Base-by-base conservation (phyloP, 1,140 invertebrate species). In the Mya arenaria region DNA sequence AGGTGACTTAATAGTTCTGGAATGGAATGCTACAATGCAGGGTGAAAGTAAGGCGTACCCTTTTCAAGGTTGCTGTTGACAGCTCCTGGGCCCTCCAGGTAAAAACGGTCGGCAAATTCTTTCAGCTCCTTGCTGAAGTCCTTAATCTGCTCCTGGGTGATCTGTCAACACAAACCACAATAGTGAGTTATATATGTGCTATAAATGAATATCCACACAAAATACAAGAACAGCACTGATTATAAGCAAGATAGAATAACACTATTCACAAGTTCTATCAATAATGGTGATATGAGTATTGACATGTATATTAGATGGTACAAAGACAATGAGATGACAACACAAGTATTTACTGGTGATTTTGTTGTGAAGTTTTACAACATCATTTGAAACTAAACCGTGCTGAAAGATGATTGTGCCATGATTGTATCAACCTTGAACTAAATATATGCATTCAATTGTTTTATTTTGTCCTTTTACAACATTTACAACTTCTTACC, bases 11-110 rank as follows among this genome's bases (percentile, higher is more conserved):
- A n/a, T n/a, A n/a, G n/a, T n/a, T n/a, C n/a, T n/a, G n/a, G n/a
- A n/a, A n/a, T n/a, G n/a, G n/a, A n/a, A n/a, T n/a, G n/a, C n/a
- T n/a, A n/a, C n/a, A n/a, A n/a, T n/a, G n/a, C n/a, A n/a, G n/a
- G n/a, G n/a, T n/a, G n/a, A n/a, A n/a, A n/a, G n/a, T n/a, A n/a
- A n/a, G n/a, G n/a, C n/a, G 95, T 81, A 83, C 97, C 97, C 74
- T 92, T 92, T 48, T 98, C 96, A 83, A 98, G 93, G 91, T 97
- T 94, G 17, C 95, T 92, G 0, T 95, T 96, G 36, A 97, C 95
- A 58, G 95, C 95, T 4, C 95, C 96, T 0, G 97, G 97, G 0
- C 97, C 97, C 85, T 96, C 94, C 0, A 87, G 89, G 78, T 96
- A 94, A 88, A 96, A 98, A 88, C 95, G 94, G 80, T 95, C 94